Evolutionary conservation across 2,888 invertebrate species (phyloP), one percentile per base, ranked within the genome.

Genomic region (Torymus auratus): DNA sequence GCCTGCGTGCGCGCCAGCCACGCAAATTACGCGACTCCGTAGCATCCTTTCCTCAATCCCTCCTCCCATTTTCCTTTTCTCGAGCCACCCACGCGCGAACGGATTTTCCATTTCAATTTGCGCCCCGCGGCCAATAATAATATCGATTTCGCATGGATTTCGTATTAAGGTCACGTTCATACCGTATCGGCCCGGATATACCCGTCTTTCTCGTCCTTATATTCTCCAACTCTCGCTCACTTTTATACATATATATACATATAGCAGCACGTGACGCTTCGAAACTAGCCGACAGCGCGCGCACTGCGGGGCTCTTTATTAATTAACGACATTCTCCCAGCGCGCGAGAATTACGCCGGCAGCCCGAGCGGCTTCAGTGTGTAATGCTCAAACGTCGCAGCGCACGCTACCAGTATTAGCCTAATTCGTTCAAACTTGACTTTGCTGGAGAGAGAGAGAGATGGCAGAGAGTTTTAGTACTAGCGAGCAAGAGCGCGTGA

Each of bases 311-410:
- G 58, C 23, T 60, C 70, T 70, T 74, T 74, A 80, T 74, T 64
- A 80, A 74, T 70, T 75, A 74, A 80, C 64, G 74, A 70, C 61
- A 17, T 12, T 62, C n/a, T 58, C n/a, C n/a, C n/a, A n/a, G n/a
- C n/a, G n/a, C n/a, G n/a, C 13, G 13, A 58, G 52, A 75, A 58
- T 80, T 65, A 70, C 65, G 28, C 28, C 28, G 3, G 28, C 28
- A 28, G 28, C 28, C 3, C 5, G 3, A 28, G 28, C 28, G 28
- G 28, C 28, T 28, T 28, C 28, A 7, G 28, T 28, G 28, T 28
- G 28, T 28, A 28, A 28, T 28, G 28, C 28, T 28, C 28, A 41
- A 41, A 41, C 41, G 7, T 41, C 41, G 41, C 41, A 41, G 41
- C 5, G 41, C 41, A 7, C 41, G 41, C 41, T 41, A 41, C 41